These are phyloP conservation scores for Chrysocyon brachyurus DNA, from an alignment of 2,797 vertebrate species.

Conservation along the genomic window DNA sequence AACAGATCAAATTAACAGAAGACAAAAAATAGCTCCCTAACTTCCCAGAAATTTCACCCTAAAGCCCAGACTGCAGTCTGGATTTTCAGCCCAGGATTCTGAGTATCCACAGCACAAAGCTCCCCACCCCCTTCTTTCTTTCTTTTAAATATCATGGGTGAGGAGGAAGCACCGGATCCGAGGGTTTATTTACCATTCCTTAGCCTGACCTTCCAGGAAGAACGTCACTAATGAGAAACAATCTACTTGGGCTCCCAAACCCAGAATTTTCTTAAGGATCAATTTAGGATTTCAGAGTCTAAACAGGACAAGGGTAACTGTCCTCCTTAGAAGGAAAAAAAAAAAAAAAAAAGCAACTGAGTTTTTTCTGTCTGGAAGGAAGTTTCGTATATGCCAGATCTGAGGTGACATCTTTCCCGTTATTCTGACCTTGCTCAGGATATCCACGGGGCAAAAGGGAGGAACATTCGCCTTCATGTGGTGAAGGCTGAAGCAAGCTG, in stretches of 20 bases:
- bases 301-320: slow-evolving; percentile 51
- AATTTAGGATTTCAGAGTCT: slow-evolving; percentile 64
- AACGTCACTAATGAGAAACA: slow-evolving; percentile 84
- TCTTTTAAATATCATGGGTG: slow-evolving; percentile 25
- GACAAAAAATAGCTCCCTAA: neutral
- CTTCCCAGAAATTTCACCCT: slow-evolving; percentile 8
- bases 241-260: slow-evolving; percentile 63
- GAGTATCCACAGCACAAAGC: neutral
- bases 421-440: neutral
- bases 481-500: neutral
- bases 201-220: slow-evolving; percentile 82
- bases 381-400: neutral
- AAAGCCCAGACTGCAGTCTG: slow-evolving; percentile 10
- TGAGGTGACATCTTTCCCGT: neutral
- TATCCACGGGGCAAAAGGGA: neutral
- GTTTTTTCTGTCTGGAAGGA: slow-evolving; percentile 53
- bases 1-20: neutral
- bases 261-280: slow-evolving; percentile 74
- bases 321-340: neutral
- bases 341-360: neutral
- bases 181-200: slow-evolving; percentile 85
- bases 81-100: neutral
- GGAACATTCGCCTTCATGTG: neutral
- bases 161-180: slow-evolving; percentile 73
- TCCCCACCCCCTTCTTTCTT: neutral